A percentile compares a stretch with the other conserved stretches of the same genome.
These are phyloP conservation scores for Borostomias antarcticus DNA, from an alignment of 2,797 vertebrate genomes.

Conservation along the genomic window DNA sequence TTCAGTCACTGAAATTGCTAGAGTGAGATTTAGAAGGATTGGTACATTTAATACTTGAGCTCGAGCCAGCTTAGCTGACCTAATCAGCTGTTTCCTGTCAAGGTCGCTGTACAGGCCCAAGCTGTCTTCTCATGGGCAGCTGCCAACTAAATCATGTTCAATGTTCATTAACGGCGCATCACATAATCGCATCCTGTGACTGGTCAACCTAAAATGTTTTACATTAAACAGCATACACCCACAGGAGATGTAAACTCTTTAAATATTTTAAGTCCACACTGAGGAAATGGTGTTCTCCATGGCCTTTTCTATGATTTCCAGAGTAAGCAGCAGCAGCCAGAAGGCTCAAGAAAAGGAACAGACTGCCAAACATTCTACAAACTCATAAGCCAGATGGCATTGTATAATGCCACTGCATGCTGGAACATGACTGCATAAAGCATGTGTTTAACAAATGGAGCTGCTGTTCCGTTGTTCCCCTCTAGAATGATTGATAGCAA, in stretches of 20 bases:
- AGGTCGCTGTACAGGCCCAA: conserved; percentile 46
- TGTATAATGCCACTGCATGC: conserved; percentile 62
- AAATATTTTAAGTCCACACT: conserved; percentile 4
- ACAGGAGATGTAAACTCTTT: conserved; percentile 15
- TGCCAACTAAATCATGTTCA: conserved; percentile 56
- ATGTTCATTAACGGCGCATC: conserved; percentile 56
- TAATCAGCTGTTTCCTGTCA: conserved; percentile 72
- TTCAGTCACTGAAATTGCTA: conserved; percentile 61
- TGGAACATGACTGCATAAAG: conserved; percentile 69
- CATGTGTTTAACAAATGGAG: conserved; percentile 71
- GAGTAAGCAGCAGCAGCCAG: conserved; percentile 34
- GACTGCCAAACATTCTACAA: conserved; percentile 47
- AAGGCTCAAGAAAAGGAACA: conserved; percentile 53
- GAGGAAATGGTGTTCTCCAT: neutral
- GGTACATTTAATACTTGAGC: conserved; percentile 63
- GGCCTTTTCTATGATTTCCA: conserved; percentile 19
- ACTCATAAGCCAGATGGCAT: conserved; percentile 72
- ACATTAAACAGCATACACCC: conserved; percentile 14
- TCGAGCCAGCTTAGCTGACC: conserved; percentile 69
- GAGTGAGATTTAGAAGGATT: conserved; percentile 60
- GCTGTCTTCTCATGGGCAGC: conserved; percentile 31
- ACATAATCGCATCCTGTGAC: conserved; percentile 30
- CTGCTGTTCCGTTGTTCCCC: conserved; percentile 59
- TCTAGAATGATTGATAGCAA: conserved; percentile 61
- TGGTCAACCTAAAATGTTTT: conserved; percentile 31